Evolutionary conservation across 2,888 invertebrate genomes (phyloP).

Genomic region (Dicyrtoma fusca): DNA sequence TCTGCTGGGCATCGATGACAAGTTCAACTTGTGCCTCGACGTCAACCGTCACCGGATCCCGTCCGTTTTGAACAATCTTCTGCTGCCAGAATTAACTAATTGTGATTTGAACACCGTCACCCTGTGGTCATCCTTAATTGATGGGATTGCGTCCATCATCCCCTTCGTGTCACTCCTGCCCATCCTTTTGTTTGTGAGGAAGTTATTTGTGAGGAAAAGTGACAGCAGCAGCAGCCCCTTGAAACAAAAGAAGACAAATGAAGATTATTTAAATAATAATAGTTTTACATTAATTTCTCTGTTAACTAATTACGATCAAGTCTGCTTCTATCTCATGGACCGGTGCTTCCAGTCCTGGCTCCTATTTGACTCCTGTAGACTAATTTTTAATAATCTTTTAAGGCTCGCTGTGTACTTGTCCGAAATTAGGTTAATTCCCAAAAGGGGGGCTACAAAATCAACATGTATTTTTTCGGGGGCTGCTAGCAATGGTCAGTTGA

Average conservation of each 20-base stretch:
- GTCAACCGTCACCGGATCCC: slow-evolving; percentile 32
- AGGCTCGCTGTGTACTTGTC: slow-evolving; percentile 40
- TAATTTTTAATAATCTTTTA: slow-evolving; percentile 38
- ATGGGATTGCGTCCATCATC: slow-evolving; percentile 42
- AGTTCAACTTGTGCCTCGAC: slow-evolving; percentile 48
- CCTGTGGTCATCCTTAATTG: slow-evolving; percentile 45
- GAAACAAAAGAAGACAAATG: too few species aligned
- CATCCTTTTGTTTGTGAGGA: slow-evolving; percentile 36
- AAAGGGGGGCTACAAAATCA: too few species aligned
- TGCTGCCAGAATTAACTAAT: slow-evolving; percentile 41
- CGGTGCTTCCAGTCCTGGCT: slow-evolving; percentile 34
- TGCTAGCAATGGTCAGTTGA: too few species aligned
- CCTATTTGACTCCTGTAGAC: neutral
- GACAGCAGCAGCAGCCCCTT: too few species aligned
- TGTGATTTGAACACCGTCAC: slow-evolving; percentile 32
- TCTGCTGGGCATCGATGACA: slow-evolving; percentile 49
- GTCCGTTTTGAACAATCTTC: slow-evolving; percentile 41
- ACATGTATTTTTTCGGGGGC: too few species aligned
- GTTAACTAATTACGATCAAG: slow-evolving; percentile 35
- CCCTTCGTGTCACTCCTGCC: slow-evolving; percentile 46
- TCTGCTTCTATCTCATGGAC: slow-evolving; percentile 39
- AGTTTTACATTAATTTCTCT: neutral
- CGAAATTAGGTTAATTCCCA: neutral
- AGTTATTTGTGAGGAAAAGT: neutral
- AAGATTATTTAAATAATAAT: neutral